Evolutionary conservation across 2,888 invertebrate species (phyloP).

Genomic region (Caenorhabditis afra): DNA sequence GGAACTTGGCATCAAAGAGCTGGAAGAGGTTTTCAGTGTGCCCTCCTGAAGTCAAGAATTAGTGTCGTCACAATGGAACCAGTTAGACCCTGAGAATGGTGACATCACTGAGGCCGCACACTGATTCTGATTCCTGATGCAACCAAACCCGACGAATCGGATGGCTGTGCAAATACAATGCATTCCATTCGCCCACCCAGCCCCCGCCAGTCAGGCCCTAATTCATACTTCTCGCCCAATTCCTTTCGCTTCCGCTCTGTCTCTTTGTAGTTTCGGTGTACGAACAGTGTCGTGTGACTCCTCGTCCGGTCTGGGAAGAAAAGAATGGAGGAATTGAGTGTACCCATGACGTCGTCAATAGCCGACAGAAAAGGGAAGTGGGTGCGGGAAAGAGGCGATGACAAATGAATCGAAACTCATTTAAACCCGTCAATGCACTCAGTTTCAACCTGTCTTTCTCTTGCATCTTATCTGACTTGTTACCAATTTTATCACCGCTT

Average conservation of each 20-base stretch:
- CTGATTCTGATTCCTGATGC: conserved; percentile 53
- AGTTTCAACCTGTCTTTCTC: conserved; percentile 11
- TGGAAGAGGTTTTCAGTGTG: neutral
- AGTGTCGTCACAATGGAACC: conserved; percentile 54
- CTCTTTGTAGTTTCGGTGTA: conserved; percentile 42
- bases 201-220: conserved; percentile 17
- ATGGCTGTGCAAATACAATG: conserved; percentile 41
- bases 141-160: conserved; percentile 16
- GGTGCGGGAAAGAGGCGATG: conserved; percentile 43
- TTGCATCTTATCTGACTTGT: conserved; percentile 17
- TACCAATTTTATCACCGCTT: conserved; percentile 13
- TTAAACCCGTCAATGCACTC: conserved; percentile 34
- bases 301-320: conserved; percentile 50
- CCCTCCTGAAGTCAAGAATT: conserved; percentile 50
- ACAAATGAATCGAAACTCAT: conserved; percentile 26
- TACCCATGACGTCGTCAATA: conserved; percentile 52
- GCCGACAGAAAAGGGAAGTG: conserved; percentile 21
- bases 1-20: neutral
- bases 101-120: conserved; percentile 56
- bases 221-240: conserved; percentile 42
- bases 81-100: conserved; percentile 56
- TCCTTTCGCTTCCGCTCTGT: conserved; percentile 24
- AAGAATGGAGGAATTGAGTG: conserved; percentile 23
- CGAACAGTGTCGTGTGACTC: conserved; percentile 48
- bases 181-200: conserved; percentile 14